Conservation (phyloP, 2,113 vertebrate species). For the Cryptoleucopteryx plumbea region DNA sequence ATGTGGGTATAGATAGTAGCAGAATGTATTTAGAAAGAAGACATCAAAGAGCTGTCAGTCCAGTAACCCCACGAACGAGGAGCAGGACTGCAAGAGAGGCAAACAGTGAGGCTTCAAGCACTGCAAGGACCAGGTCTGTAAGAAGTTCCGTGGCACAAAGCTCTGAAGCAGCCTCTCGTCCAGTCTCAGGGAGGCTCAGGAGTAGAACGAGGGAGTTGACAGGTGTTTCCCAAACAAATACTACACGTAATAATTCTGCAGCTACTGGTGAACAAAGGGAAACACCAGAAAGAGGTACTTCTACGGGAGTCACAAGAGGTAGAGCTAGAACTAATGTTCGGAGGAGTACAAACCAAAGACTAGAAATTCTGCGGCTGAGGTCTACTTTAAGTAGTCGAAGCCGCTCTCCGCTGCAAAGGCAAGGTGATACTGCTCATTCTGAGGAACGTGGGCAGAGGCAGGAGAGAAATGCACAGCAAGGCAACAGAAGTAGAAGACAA, state of each 20-base stretch:
- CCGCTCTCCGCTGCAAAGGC: constrained; percentile 83
- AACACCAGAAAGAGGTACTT: background rate
- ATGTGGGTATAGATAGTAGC: constrained; percentile 22
- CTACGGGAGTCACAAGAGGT: constrained; percentile 73
- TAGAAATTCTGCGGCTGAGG: constrained; percentile 73
- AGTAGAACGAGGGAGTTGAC: constrained; percentile 37
- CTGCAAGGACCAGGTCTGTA: constrained; percentile 63
- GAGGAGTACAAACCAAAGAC: constrained; percentile 79
- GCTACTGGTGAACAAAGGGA: constrained; percentile 29
- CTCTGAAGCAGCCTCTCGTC: constrained; percentile 54
- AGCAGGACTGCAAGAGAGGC: constrained; percentile 65
- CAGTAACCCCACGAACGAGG: constrained; percentile 77
- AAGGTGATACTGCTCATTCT: background rate
- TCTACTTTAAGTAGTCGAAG: constrained; percentile 81
- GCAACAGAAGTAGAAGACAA: constrained; percentile 45
- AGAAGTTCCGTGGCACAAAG: constrained; percentile 53
- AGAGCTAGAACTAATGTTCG: constrained; percentile 81
- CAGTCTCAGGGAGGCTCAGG: constrained; percentile 54
- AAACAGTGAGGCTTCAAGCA: background rate
- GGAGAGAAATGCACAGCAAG: constrained; percentile 31
- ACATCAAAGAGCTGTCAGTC: constrained; percentile 38
- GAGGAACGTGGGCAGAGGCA: constrained; percentile 11
- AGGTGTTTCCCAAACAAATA: background rate
- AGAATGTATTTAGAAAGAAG: constrained; percentile 27
- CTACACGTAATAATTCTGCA: background rate